Conservation (phyloP, 1,140 invertebrate species). For the Eufriesea mexicana region DNA sequence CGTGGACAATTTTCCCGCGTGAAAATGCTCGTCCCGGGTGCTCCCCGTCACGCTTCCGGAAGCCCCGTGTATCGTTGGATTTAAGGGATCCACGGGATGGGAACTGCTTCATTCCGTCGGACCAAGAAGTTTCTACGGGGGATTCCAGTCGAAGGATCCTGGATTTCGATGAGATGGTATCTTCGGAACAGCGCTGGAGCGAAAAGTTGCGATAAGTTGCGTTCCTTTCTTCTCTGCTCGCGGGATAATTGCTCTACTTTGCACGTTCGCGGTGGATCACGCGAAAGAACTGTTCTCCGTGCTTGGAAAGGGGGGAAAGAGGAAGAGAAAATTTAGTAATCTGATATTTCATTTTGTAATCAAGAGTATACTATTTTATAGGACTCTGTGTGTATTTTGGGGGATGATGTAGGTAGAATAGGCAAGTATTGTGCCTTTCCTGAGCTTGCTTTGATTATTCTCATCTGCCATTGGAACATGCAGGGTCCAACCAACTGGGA, state of each 20-base stretch:
- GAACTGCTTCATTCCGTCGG: background rate
- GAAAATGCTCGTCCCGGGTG: background rate
- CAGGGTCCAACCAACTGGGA: no score
- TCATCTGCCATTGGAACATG: no score
- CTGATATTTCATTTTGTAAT: no score
- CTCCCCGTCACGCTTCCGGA: background rate
- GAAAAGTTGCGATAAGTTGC: background rate
- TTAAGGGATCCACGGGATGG: background rate
- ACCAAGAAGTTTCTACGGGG: background rate
- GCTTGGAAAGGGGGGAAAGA: no score
- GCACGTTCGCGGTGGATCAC: background rate
- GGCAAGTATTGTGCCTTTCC: no score
- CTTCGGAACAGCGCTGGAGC: background rate
- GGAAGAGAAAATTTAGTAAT: no score
- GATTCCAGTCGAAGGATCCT: background rate
- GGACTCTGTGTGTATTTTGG: no score
- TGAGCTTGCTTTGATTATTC: no score
- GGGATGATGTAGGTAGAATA: no score
- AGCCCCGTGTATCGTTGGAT: conserved; percentile 8
- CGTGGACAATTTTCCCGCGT: conserved; percentile 9
- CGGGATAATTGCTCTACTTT: background rate
- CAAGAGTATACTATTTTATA: no score
- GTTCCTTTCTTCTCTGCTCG: background rate
- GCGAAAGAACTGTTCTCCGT: no score
- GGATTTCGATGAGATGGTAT: background rate